Evolutionary conservation across 2,888 invertebrate species (phyloP), one percentile per base, ranked within the genome.

Genomic region (Melanostoma scalare): DNA sequence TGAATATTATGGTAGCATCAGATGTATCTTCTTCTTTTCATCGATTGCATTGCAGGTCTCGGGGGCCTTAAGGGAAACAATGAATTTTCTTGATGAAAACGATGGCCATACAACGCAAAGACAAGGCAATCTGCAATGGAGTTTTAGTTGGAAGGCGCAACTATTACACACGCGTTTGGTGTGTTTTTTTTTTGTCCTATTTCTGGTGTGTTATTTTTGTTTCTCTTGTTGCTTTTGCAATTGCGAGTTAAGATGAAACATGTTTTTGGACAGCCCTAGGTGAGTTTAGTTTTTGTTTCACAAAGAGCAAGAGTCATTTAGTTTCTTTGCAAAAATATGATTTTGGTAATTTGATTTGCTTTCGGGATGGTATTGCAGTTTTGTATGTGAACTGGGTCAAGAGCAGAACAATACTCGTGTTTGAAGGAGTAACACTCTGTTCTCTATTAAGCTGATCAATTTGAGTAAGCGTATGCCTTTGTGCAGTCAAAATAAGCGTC

Each of bases 61-160:
- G 35, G 48, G 36, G 35, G 44, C 72, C 77, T 74, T 42, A 78
- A 82, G 78, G 69, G 74, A 84, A 84, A 84, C 82, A 84, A 84
- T 78, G 74, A 78, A 74, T 74, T 69, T 78, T 74, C 63, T 65
- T 78, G 78, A 78, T 73, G 72, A 53, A 61, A 71, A 46, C 50
- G 72, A 77, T 30, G 53, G 9, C 67, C 9, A 44, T 33, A 40
- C 3, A 30, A 36, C 35, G 63, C 20, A 20, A 68, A 36, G 68
- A 53, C 58, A 58, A 61, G 55, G 30, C 8, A 9, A 30, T 8
- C 3, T 9, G 42, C 31, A n/a, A 10, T 55, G 63, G 69, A 63
- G 65, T 61, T 65, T 76, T 60, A 48, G 44, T 68, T 55, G 6
- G 36, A 58, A 58, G 50, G 35, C 33, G 35, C 33, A 53, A 53